Evolutionary conservation across 2,888 invertebrate species (phyloP).

Genomic region (Tribolium freemani): DNA sequence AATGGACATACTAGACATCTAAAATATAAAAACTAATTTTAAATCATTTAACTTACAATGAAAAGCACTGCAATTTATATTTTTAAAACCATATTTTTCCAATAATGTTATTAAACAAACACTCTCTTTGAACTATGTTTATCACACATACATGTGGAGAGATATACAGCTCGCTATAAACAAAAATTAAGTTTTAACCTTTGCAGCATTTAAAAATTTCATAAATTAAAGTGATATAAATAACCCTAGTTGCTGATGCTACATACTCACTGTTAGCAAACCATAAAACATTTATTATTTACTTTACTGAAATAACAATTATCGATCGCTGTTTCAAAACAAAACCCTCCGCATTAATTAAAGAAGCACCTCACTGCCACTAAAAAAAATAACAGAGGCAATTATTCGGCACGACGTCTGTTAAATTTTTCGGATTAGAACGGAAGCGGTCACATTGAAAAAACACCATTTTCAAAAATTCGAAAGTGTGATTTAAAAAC

Average conservation of each 20-base stretch:
- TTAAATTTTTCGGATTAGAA: background rate
- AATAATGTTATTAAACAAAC: no score
- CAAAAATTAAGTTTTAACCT: no score
- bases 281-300: background rate
- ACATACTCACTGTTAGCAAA: constrained; percentile 6
- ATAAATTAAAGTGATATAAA: background rate
- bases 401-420: background rate
- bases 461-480: background rate
- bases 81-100: no score
- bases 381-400: background rate
- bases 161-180: no score
- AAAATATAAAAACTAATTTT: no score
- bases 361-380: background rate
- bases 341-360: background rate
- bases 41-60: no score
- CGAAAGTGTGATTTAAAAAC: background rate
- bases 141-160: no score
- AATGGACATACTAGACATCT: no score
- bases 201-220: no score
- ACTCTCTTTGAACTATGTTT: no score
- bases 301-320: background rate
- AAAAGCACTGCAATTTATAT: no score
- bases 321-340: background rate
- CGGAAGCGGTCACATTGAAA: background rate
- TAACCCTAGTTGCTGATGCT: background rate